Conservation (phyloP, 2,113 vertebrate genomes). For the Pseudorhombus dupliciocellatus region DNA sequence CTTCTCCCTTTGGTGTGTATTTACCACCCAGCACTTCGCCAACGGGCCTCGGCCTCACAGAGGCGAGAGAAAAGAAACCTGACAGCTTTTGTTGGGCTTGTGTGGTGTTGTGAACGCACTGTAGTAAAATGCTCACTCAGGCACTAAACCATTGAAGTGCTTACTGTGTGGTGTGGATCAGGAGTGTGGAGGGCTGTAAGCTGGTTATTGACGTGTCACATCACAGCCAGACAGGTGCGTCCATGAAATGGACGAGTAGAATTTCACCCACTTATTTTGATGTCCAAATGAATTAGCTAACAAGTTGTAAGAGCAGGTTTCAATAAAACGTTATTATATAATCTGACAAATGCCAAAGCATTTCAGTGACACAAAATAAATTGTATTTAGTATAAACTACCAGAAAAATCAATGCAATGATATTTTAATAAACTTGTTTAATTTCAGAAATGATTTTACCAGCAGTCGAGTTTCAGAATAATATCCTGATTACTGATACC, state of each 20-base stretch:
- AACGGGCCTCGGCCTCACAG: not conserved
- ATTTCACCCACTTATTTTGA: constrained; percentile 4
- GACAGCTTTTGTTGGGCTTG: constrained; percentile 20
- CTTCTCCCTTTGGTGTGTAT: not conserved
- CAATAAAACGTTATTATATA: constrained; percentile 1
- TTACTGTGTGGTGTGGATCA: constrained; percentile 34
- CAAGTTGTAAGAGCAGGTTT: not conserved
- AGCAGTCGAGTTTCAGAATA: not conserved
- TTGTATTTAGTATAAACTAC: not conserved
- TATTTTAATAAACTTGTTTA: not conserved
- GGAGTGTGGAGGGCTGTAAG: constrained; percentile 5
- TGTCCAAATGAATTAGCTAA: not conserved
- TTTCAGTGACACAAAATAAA: not conserved
- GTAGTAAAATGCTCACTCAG: constrained; percentile 33
- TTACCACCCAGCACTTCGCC: constrained; percentile 14
- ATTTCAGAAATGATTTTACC: not conserved
- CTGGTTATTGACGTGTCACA: constrained; percentile 33
- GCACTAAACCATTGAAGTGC: constrained; percentile 43
- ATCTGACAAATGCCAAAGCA: not conserved
- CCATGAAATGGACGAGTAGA: constrained; percentile 9
- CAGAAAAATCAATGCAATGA: not conserved
- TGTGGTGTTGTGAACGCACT: constrained; percentile 24
- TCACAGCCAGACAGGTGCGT: constrained; percentile 24
- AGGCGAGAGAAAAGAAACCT: constrained; percentile 23
- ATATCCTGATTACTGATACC: too few species aligned